Evolutionary conservation across 2,797 vertebrate genomes (phyloP), one percentile per base, ranked within the genome.

Genomic region (Leucoraja ocellata): DNA sequence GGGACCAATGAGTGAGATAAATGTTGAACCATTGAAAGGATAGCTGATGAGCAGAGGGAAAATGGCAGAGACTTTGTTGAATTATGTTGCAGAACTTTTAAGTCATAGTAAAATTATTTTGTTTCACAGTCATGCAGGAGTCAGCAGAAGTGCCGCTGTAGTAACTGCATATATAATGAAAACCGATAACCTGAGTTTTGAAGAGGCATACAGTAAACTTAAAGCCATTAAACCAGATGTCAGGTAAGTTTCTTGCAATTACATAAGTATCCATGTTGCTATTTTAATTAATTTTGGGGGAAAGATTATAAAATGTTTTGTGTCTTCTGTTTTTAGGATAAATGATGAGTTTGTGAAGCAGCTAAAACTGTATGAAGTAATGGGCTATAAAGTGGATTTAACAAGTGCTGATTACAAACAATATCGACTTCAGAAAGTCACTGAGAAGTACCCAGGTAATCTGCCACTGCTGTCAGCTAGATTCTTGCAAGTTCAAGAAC

Each of bases 101-200:
- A 84, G 54, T 39, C 9, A 76, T 2, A 65, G 93, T 90, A 76
- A 93, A 8, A 93, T 93, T 94, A 81, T 93, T 86, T 1, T 93
- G 93, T 93, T 93, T 76, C 6, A 95, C 94, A 99, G 98, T 95
- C 97, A 98, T 80, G 97, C 97, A 36, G 98, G 98, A 39, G 95
- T 98, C 74, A 99, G 98, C 95, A 97, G 98, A 93, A 99, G 98
- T 94, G 98, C 97, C 83, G 96, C 98, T 76, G 95, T 99, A 21
- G 94, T 98, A 32, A 97, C 97, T 4, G 98, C 98, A 16, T 99
- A 97, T 95, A 94, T 99, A 36, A 99, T 99, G 98, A 98, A 98
- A 96, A 97, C 94, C 23, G 94, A 97, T 93, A 94, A 95, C 1
- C 95, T 98, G 88, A 92, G 95, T 93, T 97, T 97, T 93, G 94